Evolutionary conservation across 2,797 vertebrate species (phyloP), one percentile per base, ranked within the genome.

Genomic region (Darevskia mixta): DNA sequence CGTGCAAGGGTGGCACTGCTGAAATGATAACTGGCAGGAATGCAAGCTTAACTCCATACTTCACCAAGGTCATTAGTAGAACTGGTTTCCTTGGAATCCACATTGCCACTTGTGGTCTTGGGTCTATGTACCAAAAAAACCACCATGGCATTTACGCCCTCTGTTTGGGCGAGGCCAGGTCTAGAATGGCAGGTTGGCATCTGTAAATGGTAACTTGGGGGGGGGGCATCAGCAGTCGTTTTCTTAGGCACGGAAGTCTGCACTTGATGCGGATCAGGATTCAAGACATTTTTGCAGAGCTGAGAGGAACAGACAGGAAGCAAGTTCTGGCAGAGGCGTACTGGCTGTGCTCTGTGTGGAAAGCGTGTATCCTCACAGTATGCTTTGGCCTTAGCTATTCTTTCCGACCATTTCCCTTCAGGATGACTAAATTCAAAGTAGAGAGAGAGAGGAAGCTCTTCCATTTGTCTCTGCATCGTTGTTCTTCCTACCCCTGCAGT

Each of bases 361-460:
- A 80, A 66, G 71, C 49, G 25, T 17, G 58, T 8, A 66, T 86
- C 79, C 77, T 87, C 45, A 79, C 32, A 17, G 4, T 0, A 35
- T 32, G 35, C 38, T 66, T 38, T 83, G 20, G 61, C 35, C 79
- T 87, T 90, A 79, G 17, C 77, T 81, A 85, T 85, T 67, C 71
- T 0, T 0, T 32, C 71, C 77, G 87, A 27, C 67, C 71, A 84
- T 76, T 73, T 49, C 11, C 58, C 88, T 86, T 86, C 90, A 67
- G 73, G 85, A 86, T 69, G 82, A 91, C 66, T 3, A 1, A 90
- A 93, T 91, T 91, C 88, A 85, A 88, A 94, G 93, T 82, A 93
- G 93, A 93, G 35, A 79, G 55, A 89, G 83, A 80, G 93, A 92
- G 86, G 92, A 93, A 80, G 71, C 83, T 93, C 90, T 92, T 83